These are phyloP conservation scores for Ceratothoa steindachneri DNA, from an alignment of 2,888 invertebrate genomes.

Conservation along the genomic window DNA sequence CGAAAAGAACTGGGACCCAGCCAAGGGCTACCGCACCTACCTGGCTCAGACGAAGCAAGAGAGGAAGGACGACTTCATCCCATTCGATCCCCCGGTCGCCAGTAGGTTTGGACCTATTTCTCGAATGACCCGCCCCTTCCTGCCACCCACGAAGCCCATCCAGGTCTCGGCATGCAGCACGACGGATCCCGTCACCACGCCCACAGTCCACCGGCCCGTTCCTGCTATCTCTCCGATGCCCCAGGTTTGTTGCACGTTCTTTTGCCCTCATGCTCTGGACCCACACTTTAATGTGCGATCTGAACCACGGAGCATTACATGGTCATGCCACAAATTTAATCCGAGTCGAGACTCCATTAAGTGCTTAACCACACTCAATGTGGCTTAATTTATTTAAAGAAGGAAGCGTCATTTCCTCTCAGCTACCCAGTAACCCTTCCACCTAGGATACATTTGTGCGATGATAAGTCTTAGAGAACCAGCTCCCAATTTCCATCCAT, in stretches of 20 bases:
- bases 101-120: conserved; percentile 70
- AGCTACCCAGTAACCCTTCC: no score
- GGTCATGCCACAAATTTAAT: no score
- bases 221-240: conserved; percentile 43
- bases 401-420: no score
- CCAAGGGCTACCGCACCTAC: conserved; percentile 30
- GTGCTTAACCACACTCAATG: no score
- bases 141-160: conserved; percentile 48
- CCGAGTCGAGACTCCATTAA: no score
- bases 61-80: conserved; percentile 63
- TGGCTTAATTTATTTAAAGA: no score
- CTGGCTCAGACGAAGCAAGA: background rate
- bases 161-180: conserved; percentile 43
- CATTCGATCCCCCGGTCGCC: conserved; percentile 63
- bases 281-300: no score
- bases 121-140: conserved; percentile 51
- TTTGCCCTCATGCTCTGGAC: no score
- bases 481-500: no score
- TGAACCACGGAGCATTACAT: no score
- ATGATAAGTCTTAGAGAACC: no score
- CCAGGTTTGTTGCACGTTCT: conserved; percentile 22
- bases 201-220: conserved; percentile 33
- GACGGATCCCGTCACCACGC: conserved; percentile 41
- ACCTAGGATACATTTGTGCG: no score
- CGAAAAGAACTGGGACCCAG: conserved; percentile 30